A percentile compares a stretch with the other conserved stretches of the same genome.
Conservation (phyloP, 2,113 vertebrate species). For the Ramphastos sulfuratus region DNA sequence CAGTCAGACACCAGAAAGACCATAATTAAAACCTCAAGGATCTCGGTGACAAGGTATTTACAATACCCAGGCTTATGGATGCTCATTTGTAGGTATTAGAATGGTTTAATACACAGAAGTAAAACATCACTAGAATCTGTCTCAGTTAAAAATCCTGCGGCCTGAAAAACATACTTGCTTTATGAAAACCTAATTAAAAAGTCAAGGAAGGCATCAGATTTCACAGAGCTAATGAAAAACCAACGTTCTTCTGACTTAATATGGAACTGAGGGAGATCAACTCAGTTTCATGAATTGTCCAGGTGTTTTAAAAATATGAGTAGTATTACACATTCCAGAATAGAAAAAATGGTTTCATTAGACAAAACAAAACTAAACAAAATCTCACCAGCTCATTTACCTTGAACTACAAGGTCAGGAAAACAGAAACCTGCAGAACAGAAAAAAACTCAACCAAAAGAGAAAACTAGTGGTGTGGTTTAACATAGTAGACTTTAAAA, state of each 20-base stretch:
- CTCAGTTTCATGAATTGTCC: not conserved
- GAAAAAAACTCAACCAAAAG: not conserved
- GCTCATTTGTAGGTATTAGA: not conserved
- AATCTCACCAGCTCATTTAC: not conserved
- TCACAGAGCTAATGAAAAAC: not conserved
- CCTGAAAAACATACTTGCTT: not conserved
- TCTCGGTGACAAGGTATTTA: not conserved
- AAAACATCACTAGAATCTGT: not conserved
- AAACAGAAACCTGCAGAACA: not conserved
- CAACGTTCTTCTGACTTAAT: not conserved
- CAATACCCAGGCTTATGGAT: not conserved
- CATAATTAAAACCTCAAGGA: not conserved
- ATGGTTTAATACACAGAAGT: not conserved
- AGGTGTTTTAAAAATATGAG: fast-evolving
- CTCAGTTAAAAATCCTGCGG: not conserved
- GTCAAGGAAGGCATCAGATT: not conserved
- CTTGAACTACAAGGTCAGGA: not conserved
- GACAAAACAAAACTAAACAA: not conserved
- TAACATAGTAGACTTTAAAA: not conserved
- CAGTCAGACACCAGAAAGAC: not conserved
- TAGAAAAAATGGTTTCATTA: not conserved
- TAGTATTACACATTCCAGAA: not conserved
- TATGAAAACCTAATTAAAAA: not conserved
- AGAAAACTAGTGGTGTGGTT: not conserved
- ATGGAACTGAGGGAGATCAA: not conserved